Evolutionary conservation across 2,888 invertebrate genomes (phyloP), one percentile per base, ranked within the genome.

Genomic region (Cephonodes hylas): DNA sequence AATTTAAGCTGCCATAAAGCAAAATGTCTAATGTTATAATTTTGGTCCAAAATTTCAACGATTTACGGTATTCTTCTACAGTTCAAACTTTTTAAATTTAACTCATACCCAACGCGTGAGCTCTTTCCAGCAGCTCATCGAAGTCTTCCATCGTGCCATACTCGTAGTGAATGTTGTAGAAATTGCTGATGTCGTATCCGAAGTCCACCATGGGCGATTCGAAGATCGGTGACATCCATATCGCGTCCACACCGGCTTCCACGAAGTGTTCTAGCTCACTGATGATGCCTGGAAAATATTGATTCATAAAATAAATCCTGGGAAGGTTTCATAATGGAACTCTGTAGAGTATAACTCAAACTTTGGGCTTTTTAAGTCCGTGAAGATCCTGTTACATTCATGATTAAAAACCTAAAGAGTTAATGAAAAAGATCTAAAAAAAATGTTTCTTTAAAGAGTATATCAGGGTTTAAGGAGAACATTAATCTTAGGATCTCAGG

Each of bases 181-280:
- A 97, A 86, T 97, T 94, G 27, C 96, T 94, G 71, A 98, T 96
- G 78, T 98, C 98, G 73, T 98, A 98, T 0, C 98, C 98, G 79
- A 96, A 96, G 86, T 98, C 98, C 0, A 94, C 93, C 96, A 96
- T 96, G 0, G 97, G 97, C 0, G 97, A 97, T 61, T 93, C 90
- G 85, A 95, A 97, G 73, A 98, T 96, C 0, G 98, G 97, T 0
- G 97, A 97, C 63, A 98, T 86, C 97, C 97, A 97, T 61, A 96
- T 93, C 0, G 95, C 96, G 7, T 94, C 94, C 0, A 97, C 93
- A 0, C 96, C 96, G 0, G 96, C 88, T 6, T 96, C 94, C 42
- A 89, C 89, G 25, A 97, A 93, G 73, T 96, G 94, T 8, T 94
- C 92, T 60, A 95, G 65, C 65, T 93, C 93, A 13, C 88, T 88